Conservation (phyloP, 2,888 invertebrate genomes). For the Eilema depressum region DNA sequence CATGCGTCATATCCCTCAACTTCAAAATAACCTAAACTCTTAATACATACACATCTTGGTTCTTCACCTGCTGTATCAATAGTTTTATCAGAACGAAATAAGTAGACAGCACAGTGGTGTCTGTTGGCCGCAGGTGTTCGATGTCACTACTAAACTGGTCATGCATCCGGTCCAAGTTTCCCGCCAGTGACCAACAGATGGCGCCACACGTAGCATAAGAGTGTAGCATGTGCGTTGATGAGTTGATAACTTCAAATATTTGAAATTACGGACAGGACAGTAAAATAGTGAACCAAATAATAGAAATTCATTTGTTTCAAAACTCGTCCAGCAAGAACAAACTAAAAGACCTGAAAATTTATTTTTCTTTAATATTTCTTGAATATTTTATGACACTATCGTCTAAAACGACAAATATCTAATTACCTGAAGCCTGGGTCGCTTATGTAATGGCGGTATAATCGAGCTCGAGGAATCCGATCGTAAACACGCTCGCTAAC, state of each 20-base stretch:
- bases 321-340: not conserved
- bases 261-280: not conserved
- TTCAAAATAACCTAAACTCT: not conserved
- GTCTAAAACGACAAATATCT: slow-evolving; percentile 72
- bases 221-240: slow-evolving; percentile 33
- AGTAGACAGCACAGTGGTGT: slow-evolving; percentile 55
- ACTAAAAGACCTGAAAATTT: not conserved
- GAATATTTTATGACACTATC: slow-evolving; percentile 62
- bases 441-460: slow-evolving; percentile 82
- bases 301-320: not conserved
- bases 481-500: slow-evolving; percentile 85
- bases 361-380: slow-evolving; percentile 30
- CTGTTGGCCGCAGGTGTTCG: slow-evolving; percentile 79
- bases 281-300: not conserved
- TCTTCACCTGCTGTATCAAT: slow-evolving; percentile 34
- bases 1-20: not conserved
- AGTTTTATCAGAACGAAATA: slow-evolving; percentile 51
- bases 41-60: slow-evolving; percentile 26
- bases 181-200: slow-evolving; percentile 74
- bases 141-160: slow-evolving; percentile 83
- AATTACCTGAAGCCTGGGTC: slow-evolving; percentile 69
- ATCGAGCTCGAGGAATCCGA: slow-evolving; percentile 78
- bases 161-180: slow-evolving; percentile 78
- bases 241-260: not conserved
- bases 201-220: slow-evolving; percentile 65